These are phyloP conservation scores for Mormyrus proboscirostris DNA, from an alignment of 2,797 vertebrate genomes.

Conservation along the genomic window DNA sequence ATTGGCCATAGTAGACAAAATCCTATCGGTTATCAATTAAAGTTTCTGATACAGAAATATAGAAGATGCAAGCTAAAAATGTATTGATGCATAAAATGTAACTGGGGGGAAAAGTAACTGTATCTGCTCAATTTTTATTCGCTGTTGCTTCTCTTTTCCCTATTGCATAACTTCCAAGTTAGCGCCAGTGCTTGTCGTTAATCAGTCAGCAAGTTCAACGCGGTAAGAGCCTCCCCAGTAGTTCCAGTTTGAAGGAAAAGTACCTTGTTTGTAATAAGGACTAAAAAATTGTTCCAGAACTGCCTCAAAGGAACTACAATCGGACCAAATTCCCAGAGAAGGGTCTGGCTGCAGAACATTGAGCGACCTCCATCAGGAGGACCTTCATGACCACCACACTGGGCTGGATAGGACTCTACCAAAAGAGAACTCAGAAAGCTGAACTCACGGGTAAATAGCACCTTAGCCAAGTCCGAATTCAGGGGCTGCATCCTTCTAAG, in stretches of 20 bases:
- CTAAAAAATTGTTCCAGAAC: background rate
- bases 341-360: background rate
- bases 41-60: background rate
- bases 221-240: background rate
- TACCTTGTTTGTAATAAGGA: background rate
- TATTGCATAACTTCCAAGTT: background rate
- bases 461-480: too few relatives aligned
- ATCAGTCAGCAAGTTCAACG: background rate
- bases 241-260: background rate
- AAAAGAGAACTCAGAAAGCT: background rate
- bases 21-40: background rate
- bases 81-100: background rate
- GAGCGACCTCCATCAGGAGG: background rate
- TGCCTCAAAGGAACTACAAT: background rate
- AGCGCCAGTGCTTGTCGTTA: background rate
- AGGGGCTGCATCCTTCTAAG: background rate
- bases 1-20: background rate
- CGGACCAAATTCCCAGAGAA: background rate
- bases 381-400: background rate
- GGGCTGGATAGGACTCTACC: background rate
- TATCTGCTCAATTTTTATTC: background rate
- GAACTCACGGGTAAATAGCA: background rate
- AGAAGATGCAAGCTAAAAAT: background rate
- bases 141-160: background rate
- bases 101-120: background rate